These are phyloP conservation scores for Intellagama lesueurii DNA, from an alignment of 2,797 vertebrate genomes.

Conservation along the genomic window DNA sequence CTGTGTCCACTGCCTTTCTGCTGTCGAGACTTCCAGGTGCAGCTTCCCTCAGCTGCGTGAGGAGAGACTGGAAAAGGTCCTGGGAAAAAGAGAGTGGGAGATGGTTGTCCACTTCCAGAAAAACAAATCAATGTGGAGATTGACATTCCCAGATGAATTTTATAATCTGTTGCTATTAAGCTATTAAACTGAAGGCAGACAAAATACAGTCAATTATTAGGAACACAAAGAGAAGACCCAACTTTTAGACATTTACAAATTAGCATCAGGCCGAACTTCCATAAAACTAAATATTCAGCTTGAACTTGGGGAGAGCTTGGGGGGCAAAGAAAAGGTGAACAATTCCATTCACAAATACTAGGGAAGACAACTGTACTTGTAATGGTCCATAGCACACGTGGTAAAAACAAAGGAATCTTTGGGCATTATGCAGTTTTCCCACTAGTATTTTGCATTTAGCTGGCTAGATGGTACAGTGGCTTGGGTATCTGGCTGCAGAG, in stretches of 20 bases:
- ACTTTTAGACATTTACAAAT: neutral
- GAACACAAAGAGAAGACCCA: neutral
- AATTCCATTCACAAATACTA: too few relatives aligned
- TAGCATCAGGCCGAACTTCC: neutral
- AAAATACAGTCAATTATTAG: neutral
- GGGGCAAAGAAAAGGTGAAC: too few relatives aligned
- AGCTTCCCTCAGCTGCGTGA: neutral
- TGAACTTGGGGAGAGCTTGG: neutral
- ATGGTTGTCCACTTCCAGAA: neutral
- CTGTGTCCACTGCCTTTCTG: neutral
- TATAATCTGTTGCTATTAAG: neutral
- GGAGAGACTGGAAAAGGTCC: neutral
- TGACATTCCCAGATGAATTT: neutral
- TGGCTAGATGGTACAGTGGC: too few relatives aligned
- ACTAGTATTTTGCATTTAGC: neutral
- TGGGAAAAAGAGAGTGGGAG: slow-evolving; percentile 16
- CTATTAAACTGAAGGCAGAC: neutral
- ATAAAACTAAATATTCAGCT: neutral
- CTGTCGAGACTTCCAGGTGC: slow-evolving; percentile 2
- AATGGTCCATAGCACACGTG: too few relatives aligned
- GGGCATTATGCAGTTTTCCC: neutral
- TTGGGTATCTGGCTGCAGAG: too few relatives aligned
- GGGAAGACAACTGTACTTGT: too few relatives aligned
- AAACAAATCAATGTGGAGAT: neutral
- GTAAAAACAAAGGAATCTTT: neutral